Conservation (phyloP, 2,113 vertebrate species). For the Mobula birostris region DNA sequence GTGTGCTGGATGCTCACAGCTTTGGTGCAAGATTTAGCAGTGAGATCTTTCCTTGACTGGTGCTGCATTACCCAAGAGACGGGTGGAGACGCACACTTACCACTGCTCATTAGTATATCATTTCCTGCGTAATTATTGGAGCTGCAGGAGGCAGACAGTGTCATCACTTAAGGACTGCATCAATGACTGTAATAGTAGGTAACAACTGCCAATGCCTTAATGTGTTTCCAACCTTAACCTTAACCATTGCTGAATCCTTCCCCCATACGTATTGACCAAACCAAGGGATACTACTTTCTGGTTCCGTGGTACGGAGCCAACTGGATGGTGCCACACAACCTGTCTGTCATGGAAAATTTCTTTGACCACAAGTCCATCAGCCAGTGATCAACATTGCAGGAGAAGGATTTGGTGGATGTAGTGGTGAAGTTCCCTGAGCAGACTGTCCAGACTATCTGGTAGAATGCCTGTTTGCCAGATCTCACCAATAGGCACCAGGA, state of each 20-base stretch:
- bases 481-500: too few species aligned
- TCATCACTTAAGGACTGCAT: background rate
- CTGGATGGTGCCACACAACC: too few species aligned
- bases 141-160: background rate
- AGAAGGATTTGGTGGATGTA: too few species aligned
- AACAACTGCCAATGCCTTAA: too few species aligned
- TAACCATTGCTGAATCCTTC: too few species aligned
- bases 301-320: background rate
- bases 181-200: background rate
- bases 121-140: background rate
- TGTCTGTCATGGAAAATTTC: too few species aligned
- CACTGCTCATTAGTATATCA: slow-evolving; percentile 6
- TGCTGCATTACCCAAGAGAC: background rate
- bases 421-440: too few species aligned
- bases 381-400: too few species aligned
- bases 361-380: too few species aligned
- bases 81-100: background rate
- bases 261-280: background rate
- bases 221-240: too few species aligned
- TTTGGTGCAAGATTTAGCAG: background rate
- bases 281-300: background rate
- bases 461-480: too few species aligned
- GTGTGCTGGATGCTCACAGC: background rate
- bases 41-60: background rate
- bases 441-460: too few species aligned